Percentiles rank a stretch among this genome's conserved stretches.
Conservation (phyloP, 2,113 vertebrate genomes). For the Piaya cayana region DNA sequence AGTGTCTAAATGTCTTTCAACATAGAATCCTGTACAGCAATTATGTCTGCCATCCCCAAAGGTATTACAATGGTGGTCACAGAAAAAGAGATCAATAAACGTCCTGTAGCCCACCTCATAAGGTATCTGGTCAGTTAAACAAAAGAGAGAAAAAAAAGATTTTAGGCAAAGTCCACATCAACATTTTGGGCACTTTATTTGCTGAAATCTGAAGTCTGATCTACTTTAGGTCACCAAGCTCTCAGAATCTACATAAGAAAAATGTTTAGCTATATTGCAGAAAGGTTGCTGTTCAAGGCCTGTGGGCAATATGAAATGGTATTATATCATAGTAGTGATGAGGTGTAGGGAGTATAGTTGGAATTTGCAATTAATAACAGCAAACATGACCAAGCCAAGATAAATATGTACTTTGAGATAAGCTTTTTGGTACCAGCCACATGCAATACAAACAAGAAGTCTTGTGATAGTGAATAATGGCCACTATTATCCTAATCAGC, state of each 20-base stretch:
- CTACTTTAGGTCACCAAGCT: background rate
- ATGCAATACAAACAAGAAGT: background rate
- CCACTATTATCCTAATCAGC: slow-evolving; percentile 30
- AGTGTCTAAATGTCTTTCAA: background rate
- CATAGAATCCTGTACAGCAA: background rate
- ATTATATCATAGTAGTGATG: background rate
- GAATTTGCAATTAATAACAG: background rate
- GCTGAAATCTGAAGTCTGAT: background rate
- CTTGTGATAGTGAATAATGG: background rate
- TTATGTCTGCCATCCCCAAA: background rate
- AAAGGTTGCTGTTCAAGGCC: background rate
- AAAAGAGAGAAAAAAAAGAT: background rate
- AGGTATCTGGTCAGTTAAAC: background rate
- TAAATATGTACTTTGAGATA: slow-evolving; percentile 6
- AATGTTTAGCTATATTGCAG: background rate
- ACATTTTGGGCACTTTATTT: background rate
- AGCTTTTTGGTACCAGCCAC: background rate
- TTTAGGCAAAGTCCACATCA: background rate
- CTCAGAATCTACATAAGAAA: background rate
- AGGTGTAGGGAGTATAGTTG: background rate
- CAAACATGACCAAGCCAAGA: slow-evolving; percentile 4
- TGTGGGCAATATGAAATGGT: background rate
- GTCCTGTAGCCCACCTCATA: background rate
- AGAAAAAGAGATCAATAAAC: background rate
- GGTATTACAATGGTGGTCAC: background rate